These are phyloP conservation scores for Phataginus tricuspis DNA, from an alignment of 2,797 vertebrate species.

Conservation along the genomic window DNA sequence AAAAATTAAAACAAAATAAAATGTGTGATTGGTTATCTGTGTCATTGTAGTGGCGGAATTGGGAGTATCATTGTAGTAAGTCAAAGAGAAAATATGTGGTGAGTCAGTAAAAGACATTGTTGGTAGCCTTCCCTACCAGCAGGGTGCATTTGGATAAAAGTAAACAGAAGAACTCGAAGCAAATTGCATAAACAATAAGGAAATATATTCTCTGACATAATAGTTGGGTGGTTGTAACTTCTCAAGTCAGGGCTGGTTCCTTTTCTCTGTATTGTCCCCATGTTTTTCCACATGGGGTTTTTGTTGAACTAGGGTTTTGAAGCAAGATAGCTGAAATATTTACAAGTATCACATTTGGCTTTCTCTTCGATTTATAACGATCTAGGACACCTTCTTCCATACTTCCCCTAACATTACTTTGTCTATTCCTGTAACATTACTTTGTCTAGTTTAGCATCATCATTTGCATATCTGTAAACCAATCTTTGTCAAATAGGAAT, in stretches of 20 bases:
- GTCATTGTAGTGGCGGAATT: too few species aligned
- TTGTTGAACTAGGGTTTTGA: neutral
- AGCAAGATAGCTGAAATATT: neutral
- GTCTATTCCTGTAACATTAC: neutral
- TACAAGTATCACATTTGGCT: neutral
- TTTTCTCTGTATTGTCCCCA: neutral
- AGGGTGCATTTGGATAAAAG: neutral
- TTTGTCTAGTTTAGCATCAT: neutral
- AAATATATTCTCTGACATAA: neutral
- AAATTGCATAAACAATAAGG: neutral
- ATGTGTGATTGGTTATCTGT: neutral
- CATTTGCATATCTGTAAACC: neutral
- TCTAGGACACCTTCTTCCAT: neutral
- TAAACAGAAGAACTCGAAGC: neutral
- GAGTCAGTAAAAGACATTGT: neutral
- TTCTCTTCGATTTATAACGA: neutral
- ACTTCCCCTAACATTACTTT: neutral
- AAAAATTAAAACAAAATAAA: neutral
- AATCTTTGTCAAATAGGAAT: neutral
- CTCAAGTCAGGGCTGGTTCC: neutral
- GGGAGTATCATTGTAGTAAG: neutral
- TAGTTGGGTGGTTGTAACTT: neutral
- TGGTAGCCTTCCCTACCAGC: neutral
- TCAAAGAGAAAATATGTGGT: neutral
- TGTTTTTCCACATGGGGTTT: neutral